Evolutionary conservation across 2,888 invertebrate genomes (phyloP).

Genomic region (Pyrochroa serraticornis): DNA sequence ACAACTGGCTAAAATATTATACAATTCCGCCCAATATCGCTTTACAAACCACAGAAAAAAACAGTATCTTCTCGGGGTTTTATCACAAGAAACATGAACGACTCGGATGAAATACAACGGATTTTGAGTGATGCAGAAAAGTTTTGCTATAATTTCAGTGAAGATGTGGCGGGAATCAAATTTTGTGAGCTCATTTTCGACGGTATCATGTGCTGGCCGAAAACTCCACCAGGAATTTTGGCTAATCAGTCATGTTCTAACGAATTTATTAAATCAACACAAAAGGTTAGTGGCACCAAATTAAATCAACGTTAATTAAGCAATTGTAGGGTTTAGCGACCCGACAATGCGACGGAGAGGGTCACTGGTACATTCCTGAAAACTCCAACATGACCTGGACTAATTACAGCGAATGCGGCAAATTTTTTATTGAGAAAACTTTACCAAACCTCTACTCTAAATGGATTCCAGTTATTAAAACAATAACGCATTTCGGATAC

Average conservation of each 20-base stretch:
- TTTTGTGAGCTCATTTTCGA: conserved; percentile 61
- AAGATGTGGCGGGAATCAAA: background rate
- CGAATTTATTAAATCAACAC: conserved; percentile 33
- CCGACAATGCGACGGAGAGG: conserved; percentile 58
- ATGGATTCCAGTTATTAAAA: conserved; percentile 62
- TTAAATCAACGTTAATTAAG: conserved; percentile 5
- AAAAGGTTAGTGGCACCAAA: conserved; percentile 33
- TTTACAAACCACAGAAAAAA: conserved; percentile 23
- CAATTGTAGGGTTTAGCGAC: conserved; percentile 55
- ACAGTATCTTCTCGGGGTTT: background rate
- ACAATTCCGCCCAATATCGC: conserved; percentile 37
- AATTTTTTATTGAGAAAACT: conserved; percentile 17
- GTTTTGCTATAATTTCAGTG: background rate
- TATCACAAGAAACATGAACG: conserved; percentile 3
- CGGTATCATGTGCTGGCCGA: conserved; percentile 62
- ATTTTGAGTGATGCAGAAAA: conserved; percentile 6
- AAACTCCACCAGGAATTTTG: conserved; percentile 55
- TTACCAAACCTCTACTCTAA: conserved; percentile 45
- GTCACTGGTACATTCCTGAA: conserved; percentile 58
- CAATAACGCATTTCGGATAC: conserved; percentile 62
- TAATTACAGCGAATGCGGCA: conserved; percentile 60
- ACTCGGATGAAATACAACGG: conserved; percentile 3
- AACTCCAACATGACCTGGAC: conserved; percentile 55
- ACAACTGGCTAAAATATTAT: conserved; percentile 34
- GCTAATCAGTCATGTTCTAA: conserved; percentile 58